Base-by-base conservation (phyloP, 1,140 invertebrate genomes). In the Hylaeus anthracinus region DNA sequence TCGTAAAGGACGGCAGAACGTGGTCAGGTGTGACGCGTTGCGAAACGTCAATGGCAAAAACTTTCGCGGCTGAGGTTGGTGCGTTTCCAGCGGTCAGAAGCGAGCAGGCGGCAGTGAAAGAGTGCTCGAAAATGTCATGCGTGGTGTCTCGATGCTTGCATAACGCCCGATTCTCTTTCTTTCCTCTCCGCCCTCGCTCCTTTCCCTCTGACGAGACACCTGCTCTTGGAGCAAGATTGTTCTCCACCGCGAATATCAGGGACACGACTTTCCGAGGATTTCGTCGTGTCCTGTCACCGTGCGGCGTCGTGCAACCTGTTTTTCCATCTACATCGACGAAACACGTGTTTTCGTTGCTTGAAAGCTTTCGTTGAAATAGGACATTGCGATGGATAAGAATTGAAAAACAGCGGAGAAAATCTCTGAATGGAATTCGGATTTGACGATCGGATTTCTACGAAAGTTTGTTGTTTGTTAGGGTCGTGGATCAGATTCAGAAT, bases 121-220 rank as follows among this genome's bases (percentile, higher is more conserved):
- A 64, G 51, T 65, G 70, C 63, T 84, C 84, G 73, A 81, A 88
- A 87, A 87, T 84, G 82, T 87, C 79, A 81, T 70, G 66, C 71
- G 83, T 72, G 78, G 81, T 81, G 75, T 71, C 67, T n/a, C 56
- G 58, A 51, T 63, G 70, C 55, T 82, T 82, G 84, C 84, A 71
- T 86, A 85, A 81, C 86, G 79, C 73, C 71, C 78, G 72, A 69
- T 63, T 72, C 75, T 79, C 60, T 53, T 56, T 65, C 41, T 37
- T 53, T 37, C 67, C 70, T 51, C 14, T 61, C 56, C 43, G 6
- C n/a, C 37, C 61, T 55, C 53, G 53, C 60, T 37, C 61, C 71
- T 61, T 8, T 48, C 64, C 37, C 12, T 51, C 43, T n/a, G 15
- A n/a, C 10, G 65, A 39, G 64, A 69, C 75, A 71, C 67, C 67